These are phyloP conservation scores for Sipha flava DNA, from an alignment of 1,140 invertebrate genomes.

Conservation along the genomic window DNA sequence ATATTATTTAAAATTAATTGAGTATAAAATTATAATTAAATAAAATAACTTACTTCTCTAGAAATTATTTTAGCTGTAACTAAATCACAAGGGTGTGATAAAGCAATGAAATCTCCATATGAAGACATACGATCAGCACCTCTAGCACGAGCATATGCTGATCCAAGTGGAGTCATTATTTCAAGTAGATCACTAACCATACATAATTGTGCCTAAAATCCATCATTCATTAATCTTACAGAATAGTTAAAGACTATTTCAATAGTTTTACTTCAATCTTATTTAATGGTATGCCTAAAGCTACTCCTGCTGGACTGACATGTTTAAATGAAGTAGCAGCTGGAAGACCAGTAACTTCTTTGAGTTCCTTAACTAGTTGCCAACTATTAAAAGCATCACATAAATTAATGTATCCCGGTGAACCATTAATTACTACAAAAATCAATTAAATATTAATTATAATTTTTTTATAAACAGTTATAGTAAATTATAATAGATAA, in stretches of 20 bases:
- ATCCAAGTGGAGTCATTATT: constrained; percentile 75
- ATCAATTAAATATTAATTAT: background rate
- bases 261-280: constrained; percentile 23
- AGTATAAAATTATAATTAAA: background rate
- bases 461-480: background rate
- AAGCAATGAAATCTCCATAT: constrained; percentile 93
- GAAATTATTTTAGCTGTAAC: constrained; percentile 56
- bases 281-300: constrained; percentile 63
- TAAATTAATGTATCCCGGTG: constrained; percentile 94
- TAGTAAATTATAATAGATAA: background rate
- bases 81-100: constrained; percentile 86
- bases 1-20: background rate
- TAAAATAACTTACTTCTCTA: constrained; percentile 48
- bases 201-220: constrained; percentile 74
- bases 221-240: too few species aligned
- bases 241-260: too few species aligned
- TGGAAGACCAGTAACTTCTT: constrained; percentile 65
- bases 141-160: constrained; percentile 88
- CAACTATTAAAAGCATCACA: constrained; percentile 96
- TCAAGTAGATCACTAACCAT: constrained; percentile 81
- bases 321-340: constrained; percentile 97
- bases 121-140: constrained; percentile 98
- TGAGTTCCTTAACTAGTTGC: constrained; percentile 88
- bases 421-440: constrained; percentile 72
- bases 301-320: constrained; percentile 92